These are phyloP conservation scores for Drosophila ohnishii DNA, from an alignment of 1,140 invertebrate species.

Conservation along the genomic window DNA sequence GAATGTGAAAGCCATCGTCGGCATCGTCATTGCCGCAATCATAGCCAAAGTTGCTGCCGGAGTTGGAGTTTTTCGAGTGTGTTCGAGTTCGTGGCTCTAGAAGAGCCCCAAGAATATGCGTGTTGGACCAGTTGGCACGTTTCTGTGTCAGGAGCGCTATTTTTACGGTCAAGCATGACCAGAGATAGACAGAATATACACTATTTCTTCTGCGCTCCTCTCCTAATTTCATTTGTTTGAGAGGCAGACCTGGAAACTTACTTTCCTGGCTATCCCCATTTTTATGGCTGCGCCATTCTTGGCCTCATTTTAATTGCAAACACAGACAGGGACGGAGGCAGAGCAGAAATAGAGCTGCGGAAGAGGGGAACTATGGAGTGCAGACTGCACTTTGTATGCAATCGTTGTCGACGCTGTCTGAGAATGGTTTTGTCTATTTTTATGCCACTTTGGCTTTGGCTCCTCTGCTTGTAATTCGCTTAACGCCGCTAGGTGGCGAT, in stretches of 20 bases:
- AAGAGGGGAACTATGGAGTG: background rate
- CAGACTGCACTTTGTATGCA: conserved; percentile 73
- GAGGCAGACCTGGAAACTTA: conserved; percentile 45
- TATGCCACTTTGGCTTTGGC: conserved; percentile 67
- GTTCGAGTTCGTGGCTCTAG: conserved; percentile 20
- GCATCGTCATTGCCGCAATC: conserved; percentile 48
- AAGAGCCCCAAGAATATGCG: conserved; percentile 52
- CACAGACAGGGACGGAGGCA: conserved; percentile 12
- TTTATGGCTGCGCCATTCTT: conserved; percentile 55
- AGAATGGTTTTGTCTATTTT: conserved; percentile 65
- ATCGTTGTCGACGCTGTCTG: conserved; percentile 37
- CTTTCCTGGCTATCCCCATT: conserved; percentile 50
- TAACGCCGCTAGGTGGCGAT: conserved; percentile 73
- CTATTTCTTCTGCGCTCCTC: conserved; percentile 15
- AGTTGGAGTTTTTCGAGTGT: conserved; percentile 24
- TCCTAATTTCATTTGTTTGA: conserved; percentile 71
- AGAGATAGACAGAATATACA: conserved; percentile 14
- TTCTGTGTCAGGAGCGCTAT: conserved; percentile 55
- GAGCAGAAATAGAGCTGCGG: conserved; percentile 15
- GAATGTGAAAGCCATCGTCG: conserved; percentile 74
- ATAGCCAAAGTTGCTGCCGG: conserved; percentile 38
- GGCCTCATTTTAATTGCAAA: conserved; percentile 75
- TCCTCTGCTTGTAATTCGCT: conserved; percentile 62
- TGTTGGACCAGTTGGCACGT: conserved; percentile 64
- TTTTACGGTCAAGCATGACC: conserved; percentile 59